phyloP scores from a whole-genome alignment of 2,888 invertebrate genomes.

The Trachelus iudaicus region DNA sequence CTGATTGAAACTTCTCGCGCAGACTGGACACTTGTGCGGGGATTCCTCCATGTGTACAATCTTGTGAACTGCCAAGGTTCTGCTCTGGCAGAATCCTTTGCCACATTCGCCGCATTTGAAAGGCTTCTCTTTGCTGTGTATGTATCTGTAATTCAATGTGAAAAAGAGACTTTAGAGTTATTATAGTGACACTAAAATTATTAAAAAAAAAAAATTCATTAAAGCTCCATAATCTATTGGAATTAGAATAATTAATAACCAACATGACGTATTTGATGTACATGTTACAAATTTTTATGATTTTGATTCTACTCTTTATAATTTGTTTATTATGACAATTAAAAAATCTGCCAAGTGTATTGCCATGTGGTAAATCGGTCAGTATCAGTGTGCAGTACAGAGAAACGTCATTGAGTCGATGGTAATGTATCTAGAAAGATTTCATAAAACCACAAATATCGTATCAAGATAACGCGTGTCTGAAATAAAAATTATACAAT shows the following conservation, averaged over 20 bases:
- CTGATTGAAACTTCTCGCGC: conserved; percentile 91
- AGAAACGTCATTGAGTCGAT: neutral
- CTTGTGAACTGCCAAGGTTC: conserved; percentile 95
- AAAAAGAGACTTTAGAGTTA: conserved; percentile 1
- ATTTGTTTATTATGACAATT: too few relatives aligned
- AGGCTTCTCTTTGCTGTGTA: conserved; percentile 98
- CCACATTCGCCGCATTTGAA: conserved; percentile 97
- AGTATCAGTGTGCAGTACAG: neutral
- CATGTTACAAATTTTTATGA: too few relatives aligned
- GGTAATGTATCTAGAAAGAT: neutral
- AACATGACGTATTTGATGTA: too few relatives aligned
- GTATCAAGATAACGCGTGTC: neutral
- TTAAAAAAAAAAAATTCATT: too few relatives aligned
- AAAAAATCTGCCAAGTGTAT: neutral
- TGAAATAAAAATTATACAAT: neutral
- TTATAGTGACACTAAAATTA: neutral
- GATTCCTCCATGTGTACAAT: conserved; percentile 94
- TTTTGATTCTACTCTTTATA: too few relatives aligned
- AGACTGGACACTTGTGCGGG: conserved; percentile 91
- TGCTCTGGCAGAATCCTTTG: conserved; percentile 97
- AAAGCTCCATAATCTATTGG: too few relatives aligned
- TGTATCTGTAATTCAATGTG: conserved; percentile 77
- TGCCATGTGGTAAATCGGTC: too few relatives aligned
- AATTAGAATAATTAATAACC: too few relatives aligned
- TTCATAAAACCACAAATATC: neutral